Base-by-base conservation (phyloP, 1,140 invertebrate genomes). In the Meloidogyne exigua region DNA sequence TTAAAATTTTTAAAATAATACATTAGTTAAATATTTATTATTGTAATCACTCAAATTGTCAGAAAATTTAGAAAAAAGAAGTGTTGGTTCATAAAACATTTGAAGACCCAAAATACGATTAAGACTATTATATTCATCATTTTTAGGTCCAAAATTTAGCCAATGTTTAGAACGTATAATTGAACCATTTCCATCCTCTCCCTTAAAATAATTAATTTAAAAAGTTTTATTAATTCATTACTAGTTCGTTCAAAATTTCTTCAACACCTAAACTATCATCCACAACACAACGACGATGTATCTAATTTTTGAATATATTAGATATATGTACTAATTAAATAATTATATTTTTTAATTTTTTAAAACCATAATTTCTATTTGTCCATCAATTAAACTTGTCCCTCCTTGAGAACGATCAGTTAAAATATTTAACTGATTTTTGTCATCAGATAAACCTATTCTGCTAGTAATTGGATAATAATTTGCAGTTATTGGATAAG, bases 241-340 rank as follows among this genome's bases (percentile, higher is more conserved):
- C 72, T 2, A 90, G 90, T 89, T 99, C 96, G 86, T 97, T 94
- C 0, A 99, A 88, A 0, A 95, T 91, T 89, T 99, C 95, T 0
- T 90, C 92, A 0, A 98, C 95, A 9, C 95, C 96, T 25, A 62
- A 94, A 0, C 91, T 92, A 89, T 98, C 96, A 85, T 99, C 95
- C 72, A 91, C 89, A 0, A 96, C 82, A 32, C 94, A 88, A 71
- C 94, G 90, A 76, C 95, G 90, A 87, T 98, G 95, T 32, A 96
- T 77, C 93, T 88, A 63, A 78, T 82, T n/a, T n/a, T n/a, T 78
- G 10, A 39, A 9, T 39, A 39, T n/a, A n/a, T n/a, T n/a, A n/a
- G n/a, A n/a, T n/a, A n/a, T n/a, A n/a, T n/a, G n/a, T n/a, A 32
- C 15, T 18, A 49, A 49, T n/a, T 57, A n/a, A 57, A n/a, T n/a